Percentiles rank a stretch among this genome's conserved stretches.
Evolutionary conservation across 2,113 vertebrate genomes (phyloP).

Genomic region (Ascaphus truei): DNA sequence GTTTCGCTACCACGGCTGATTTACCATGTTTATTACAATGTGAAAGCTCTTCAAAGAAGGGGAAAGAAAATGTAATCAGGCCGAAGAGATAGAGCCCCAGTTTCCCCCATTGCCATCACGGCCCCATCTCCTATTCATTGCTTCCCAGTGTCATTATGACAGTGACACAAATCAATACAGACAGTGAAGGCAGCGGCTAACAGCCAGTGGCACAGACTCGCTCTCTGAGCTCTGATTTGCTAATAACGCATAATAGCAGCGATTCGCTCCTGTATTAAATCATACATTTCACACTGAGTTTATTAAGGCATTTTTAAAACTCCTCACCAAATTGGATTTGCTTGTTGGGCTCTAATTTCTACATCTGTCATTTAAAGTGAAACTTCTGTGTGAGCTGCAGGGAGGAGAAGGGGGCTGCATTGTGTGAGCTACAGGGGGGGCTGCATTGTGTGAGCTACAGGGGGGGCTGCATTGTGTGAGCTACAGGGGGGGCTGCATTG

Average conservation of each 20-base stretch:
- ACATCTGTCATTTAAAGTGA: slow-evolving; percentile 97
- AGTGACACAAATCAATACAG: slow-evolving; percentile 77
- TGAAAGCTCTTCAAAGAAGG: slow-evolving; percentile 74
- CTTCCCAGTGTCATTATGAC: slow-evolving; percentile 79
- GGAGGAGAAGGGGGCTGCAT: slow-evolving; percentile 40
- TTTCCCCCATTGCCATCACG: slow-evolving; percentile 68
- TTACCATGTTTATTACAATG: slow-evolving; percentile 73
- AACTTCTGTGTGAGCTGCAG: slow-evolving; percentile 64
- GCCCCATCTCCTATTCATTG: slow-evolving; percentile 80
- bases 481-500: too few relatives aligned
- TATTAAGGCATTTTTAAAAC: slow-evolving; percentile 85
- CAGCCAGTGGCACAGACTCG: slow-evolving; percentile 70
- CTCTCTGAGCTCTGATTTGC: slow-evolving; percentile 75
- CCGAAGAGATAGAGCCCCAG: slow-evolving; percentile 71
- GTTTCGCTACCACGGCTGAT: background rate
- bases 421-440: too few relatives aligned
- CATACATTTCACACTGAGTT: slow-evolving; percentile 77
- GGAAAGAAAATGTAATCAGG: slow-evolving; percentile 75
- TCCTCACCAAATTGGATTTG: slow-evolving; percentile 92
- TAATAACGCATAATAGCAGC: slow-evolving; percentile 88
- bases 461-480: too few relatives aligned
- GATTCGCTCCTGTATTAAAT: slow-evolving; percentile 86
- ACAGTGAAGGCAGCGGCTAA: slow-evolving; percentile 57
- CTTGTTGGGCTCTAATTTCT: slow-evolving; percentile 86
- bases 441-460: too few relatives aligned